Evolutionary conservation across 2,888 invertebrate genomes (phyloP), one percentile per base, ranked within the genome.

Genomic region (Phyllotreta cruciferae): DNA sequence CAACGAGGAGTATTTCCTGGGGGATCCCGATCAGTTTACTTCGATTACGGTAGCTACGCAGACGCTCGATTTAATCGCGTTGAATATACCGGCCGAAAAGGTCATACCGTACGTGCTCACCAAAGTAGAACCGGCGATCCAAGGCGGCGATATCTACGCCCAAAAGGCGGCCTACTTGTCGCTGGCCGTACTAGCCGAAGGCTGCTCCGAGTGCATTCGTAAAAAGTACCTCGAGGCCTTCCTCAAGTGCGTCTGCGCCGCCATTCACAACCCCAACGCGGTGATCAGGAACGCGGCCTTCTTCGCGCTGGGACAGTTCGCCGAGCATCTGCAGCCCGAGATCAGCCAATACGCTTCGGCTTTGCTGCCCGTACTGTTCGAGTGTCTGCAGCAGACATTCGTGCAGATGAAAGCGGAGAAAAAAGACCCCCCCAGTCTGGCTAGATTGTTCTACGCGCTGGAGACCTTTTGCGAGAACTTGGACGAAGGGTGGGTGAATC

Each of bases 381-480:
- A 89, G 66, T 89, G 88, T 74, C 79, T 92, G 2, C 83, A 85
- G n/a, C 85, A 87, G 70, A 76, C 88, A 47, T 86, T 85, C 69
- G 74, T 77, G 9, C 85, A 87, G 72, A 81, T 87, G 67, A 83
- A 85, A 74, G 82, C 81, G 57, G 84, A 84, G 6, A 83, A 84
- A 45, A 83, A 83, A 58, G 85, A 87, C 69, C 87, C 88, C 0
- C 85, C 86, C 10, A 88, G 89, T 56, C 83, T 89, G 1, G 87
- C 88, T 70, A 85, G 90, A 56, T 87, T 92, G 82, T 93, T 92
- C 78, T 92, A 91, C 78, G 92, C 92, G 0, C 77, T 93, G 65
- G 92, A 92, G 79, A 88, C 88, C 63, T 92, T 91, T 76, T 91
- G 90, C 74, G 91, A 92, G 78, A 90, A 91, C 79, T 82, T 92